phyloP scores from a whole-genome alignment of 2,888 invertebrate genomes.

The Cosmia pyralina region DNA sequence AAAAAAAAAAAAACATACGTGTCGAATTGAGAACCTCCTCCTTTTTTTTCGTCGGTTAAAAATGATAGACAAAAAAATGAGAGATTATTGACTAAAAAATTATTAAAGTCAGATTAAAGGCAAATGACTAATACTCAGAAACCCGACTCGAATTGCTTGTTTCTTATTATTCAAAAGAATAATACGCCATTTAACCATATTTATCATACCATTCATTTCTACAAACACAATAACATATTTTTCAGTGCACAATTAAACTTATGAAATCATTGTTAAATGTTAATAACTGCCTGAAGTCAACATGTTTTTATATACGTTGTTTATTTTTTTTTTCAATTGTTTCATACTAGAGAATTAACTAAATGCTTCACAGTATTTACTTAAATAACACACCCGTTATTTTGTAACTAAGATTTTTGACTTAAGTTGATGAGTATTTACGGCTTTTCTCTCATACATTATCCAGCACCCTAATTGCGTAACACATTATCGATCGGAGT shows the following conservation, averaged over 20 bases:
- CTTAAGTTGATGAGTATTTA: not conserved
- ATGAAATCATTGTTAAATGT: slow-evolving; percentile 25
- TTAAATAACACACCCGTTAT: not conserved
- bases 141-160: not conserved
- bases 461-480: no score
- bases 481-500: no score
- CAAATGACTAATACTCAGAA: not conserved
- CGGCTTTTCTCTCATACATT: not conserved
- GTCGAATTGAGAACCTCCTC: no score
- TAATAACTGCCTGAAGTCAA: slow-evolving; percentile 12
- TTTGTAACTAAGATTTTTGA: not conserved
- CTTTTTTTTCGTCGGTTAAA: no score
- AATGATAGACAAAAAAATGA: no score
- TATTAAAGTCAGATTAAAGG: not conserved
- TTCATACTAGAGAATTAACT: not conserved
- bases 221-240: slow-evolving; percentile 15
- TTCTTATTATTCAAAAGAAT: slow-evolving; percentile 5
- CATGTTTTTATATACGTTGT: slow-evolving; percentile 14
- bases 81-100: not conserved
- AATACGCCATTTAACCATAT: not conserved
- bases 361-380: not conserved
- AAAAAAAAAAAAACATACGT: no score
- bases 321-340: not conserved
- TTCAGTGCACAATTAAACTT: slow-evolving; percentile 7
- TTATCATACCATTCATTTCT: slow-evolving; percentile 1